phyloP scores from a whole-genome alignment of 2,113 vertebrate genomes.

The Oryzias curvinotus region DNA sequence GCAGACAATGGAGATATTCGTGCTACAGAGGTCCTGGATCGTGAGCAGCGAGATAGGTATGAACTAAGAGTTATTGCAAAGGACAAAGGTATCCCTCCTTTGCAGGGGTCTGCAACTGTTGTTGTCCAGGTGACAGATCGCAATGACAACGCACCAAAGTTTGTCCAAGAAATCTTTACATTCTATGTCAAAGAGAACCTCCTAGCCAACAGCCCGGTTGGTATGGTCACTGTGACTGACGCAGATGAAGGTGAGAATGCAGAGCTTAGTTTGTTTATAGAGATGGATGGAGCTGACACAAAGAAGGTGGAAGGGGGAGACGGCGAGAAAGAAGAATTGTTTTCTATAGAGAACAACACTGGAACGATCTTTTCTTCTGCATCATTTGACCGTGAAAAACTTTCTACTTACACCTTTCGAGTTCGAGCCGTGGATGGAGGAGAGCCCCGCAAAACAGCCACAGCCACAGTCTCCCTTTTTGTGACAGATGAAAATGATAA shows the following conservation, averaged over 20 bases:
- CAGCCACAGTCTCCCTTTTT: conserved; percentile 90
- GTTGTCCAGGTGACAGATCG: conserved; percentile 90
- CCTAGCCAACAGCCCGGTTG: conserved; percentile 94
- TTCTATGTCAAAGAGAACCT: conserved; percentile 98
- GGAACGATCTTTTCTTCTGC: conserved; percentile 92
- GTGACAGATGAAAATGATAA: conserved; percentile 98
- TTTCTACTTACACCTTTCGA: conserved; percentile 89
- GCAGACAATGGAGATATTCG: conserved; percentile 90
- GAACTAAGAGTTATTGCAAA: conserved; percentile 89
- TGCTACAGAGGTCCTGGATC: conserved; percentile 84
- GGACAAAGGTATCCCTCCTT: conserved; percentile 87
- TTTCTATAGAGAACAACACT: conserved; percentile 92
- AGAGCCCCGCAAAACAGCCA: conserved; percentile 87
- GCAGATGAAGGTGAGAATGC: conserved; percentile 92
- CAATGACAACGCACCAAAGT: conserved; percentile 94
- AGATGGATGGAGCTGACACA: conserved; percentile 75
- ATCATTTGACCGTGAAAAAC: conserved; percentile 91
- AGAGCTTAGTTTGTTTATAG: conserved; percentile 88
- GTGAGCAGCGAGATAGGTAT: conserved; percentile 87
- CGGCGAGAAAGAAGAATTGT: conserved; percentile 71
- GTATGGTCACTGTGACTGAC: conserved; percentile 97
- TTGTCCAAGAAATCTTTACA: conserved; percentile 96
- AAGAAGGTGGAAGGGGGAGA: conserved; percentile 67
- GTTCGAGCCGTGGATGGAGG: conserved; percentile 93
- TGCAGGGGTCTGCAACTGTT: conserved; percentile 89